Evolutionary conservation across 2,888 invertebrate species (phyloP).

Genomic region (Epicampocera succincta): DNA sequence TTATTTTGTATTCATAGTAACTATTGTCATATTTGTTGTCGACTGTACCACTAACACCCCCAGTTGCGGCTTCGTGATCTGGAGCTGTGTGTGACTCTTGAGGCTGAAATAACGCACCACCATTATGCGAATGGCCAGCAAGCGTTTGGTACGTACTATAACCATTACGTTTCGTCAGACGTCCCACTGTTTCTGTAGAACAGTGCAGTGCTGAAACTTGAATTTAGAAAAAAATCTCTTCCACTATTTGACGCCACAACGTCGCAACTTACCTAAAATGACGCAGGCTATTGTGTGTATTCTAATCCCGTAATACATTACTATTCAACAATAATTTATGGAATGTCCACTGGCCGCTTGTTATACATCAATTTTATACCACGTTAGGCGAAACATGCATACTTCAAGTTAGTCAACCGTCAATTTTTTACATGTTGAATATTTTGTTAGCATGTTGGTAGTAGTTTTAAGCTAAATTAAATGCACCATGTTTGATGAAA

Average conservation of each 20-base stretch:
- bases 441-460: conserved; percentile 66
- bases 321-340: conserved; percentile 68
- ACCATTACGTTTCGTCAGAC: conserved; percentile 78
- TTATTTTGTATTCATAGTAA: conserved; percentile 69
- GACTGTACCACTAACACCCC: conserved; percentile 37
- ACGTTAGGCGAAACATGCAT: conserved; percentile 41
- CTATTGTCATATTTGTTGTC: conserved; percentile 61
- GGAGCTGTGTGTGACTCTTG: conserved; percentile 67
- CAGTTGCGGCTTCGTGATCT: conserved; percentile 67
- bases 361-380: conserved; percentile 70
- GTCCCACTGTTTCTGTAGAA: conserved; percentile 70
- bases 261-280: conserved; percentile 66
- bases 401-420: conserved; percentile 61
- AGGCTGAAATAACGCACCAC: conserved; percentile 56
- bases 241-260: neutral
- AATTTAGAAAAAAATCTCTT: conserved; percentile 14
- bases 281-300: conserved; percentile 61
- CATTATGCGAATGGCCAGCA: conserved; percentile 67
- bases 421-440: conserved; percentile 59
- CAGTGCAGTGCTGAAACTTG: conserved; percentile 66
- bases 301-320: conserved; percentile 67
- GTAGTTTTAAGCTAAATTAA: conserved; percentile 48
- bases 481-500: conserved; percentile 42
- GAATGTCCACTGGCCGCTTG: conserved; percentile 68
- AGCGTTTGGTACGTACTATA: conserved; percentile 74